Base-by-base conservation (phyloP, 2,888 invertebrate genomes). In the Thymelicus lineola region DNA sequence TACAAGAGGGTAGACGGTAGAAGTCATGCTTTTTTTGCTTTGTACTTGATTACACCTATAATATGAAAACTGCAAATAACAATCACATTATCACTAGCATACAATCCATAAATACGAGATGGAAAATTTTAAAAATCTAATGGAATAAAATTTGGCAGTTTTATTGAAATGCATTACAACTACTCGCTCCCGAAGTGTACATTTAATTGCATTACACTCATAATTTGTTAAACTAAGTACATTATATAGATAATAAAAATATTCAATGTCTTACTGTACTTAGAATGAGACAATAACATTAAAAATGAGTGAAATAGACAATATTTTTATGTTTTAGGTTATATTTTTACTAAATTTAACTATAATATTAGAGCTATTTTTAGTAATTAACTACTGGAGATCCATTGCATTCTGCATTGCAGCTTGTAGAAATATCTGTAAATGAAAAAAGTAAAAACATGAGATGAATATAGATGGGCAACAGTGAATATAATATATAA, bases 371-470 rank as follows among this genome's bases (percentile, higher is more conserved):
- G 10, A 53, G 84, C 81, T 79, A 80, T 76, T 78, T 42, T 63
- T 67, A 67, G 58, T 81, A 81, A 86, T 86, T 86, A 88, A 87
- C 87, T 89, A 87, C 83, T 81, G 79, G 91, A 91, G 91, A 92
- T 92, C 92, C 85, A 82, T 88, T 84, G 69, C 62, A 62, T 68
- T 62, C 86, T 87, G 91, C 87, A 83, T 88, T 85, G 79, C 77
- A 76, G 84, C 80, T 82, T 82, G 78, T 72, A 75, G 83, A 78
- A 75, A 65, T 62, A 79, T 73, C 89, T 87, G 87, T 55, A 82
- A 84, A 76, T 17, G 75, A 74, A 74, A 73, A 46, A 48, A 7
- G 4, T 10, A 42, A 42, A 42, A n/a, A 7, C 6, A 17, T 36
- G 20, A 53, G 35, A 6, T 48, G 3, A 35, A 77, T 66, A 66